Base-by-base conservation (phyloP, 1,140 invertebrate species). In the Trinorchestia longiramus region DNA sequence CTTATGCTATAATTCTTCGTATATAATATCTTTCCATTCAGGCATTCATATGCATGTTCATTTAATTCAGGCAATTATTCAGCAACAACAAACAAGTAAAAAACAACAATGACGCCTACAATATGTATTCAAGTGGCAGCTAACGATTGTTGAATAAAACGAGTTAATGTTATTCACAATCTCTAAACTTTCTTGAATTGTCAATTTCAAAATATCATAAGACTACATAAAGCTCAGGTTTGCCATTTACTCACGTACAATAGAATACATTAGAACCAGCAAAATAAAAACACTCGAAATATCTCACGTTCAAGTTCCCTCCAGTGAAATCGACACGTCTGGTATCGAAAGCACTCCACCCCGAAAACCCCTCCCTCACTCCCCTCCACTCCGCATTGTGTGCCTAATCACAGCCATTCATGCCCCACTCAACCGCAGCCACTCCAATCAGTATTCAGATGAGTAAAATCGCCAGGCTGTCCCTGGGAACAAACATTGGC, bases 361-460 rank as follows among this genome's bases (percentile, higher is more conserved):
- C 47, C 47, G 6, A 6, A 8, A 6, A 53, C 47, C 47, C 3
- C 43, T 11, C 90, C 11, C 15, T 44, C 41, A 17, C 92, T n/a
- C 92, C 44, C 40, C 40, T 40, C 92, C 43, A 47, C 92, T 77
- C 62, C 28, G 28, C 40, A 94, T 94, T 94, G 92, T 94, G 92
- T n/a, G 43, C 40, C 43, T 94, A 94, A 94, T 94, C 92, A 94
- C 92, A 43, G 92, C 43, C 92, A 44, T 45, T 94, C 43, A 42
- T 43, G 17, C 41, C 41, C 88, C 88, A 91, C 43, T 91, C 92
- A 94, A 94, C 43, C 44, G 43, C 44, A 40, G 44, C 92, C 92
- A 43, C 92, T 94, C 40, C 92, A 94, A 94, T 94, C 92, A 94
- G 92, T 94, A 94, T 94, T 94, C 92, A 45, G 92, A 94, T 94